Percentiles rank a stretch among this genome's conserved stretches.
Evolutionary conservation across 2,113 vertebrate genomes (phyloP).

Genomic region (Felis catus): F.catus_Fca126_mat1.0 CM031423.1:72058001-72058500

Average conservation of each 20-base stretch:
- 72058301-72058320: neutral
- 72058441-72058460: neutral
- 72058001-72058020: neutral
- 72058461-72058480: neutral
- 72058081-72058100: accelerated
- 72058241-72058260: neutral
- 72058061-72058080: neutral
- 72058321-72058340: neutral
- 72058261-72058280: neutral
- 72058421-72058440: neutral
- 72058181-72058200: neutral
- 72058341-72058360: neutral
- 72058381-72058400: neutral
- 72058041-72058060: neutral
- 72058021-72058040: neutral
- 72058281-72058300: neutral
- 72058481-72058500: neutral
- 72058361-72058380: neutral
- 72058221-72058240: neutral
- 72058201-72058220: neutral
- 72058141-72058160: neutral
- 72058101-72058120: neutral
- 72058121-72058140: neutral
- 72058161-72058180: neutral
- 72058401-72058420: neutral